These are phyloP conservation scores for Idaea biselata DNA, from an alignment of 2,888 invertebrate genomes.

Conservation along the genomic window DNA sequence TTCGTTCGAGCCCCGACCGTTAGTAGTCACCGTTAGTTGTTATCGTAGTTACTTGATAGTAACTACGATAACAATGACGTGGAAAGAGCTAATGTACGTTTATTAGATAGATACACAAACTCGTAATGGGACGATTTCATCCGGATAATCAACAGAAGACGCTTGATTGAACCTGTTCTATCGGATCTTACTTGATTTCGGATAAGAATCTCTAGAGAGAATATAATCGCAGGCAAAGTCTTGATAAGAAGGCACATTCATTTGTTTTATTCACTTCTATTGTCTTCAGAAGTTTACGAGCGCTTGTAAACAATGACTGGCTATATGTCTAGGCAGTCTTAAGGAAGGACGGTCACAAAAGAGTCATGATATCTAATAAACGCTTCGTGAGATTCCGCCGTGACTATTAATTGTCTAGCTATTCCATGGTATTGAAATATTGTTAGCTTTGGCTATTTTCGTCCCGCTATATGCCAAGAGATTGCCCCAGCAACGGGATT, in stretches of 20 bases:
- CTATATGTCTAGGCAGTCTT: neutral
- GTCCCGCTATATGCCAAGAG: no score
- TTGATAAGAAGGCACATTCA: neutral
- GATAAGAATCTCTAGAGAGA: neutral
- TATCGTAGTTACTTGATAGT: neutral
- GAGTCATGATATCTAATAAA: no score
- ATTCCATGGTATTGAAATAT: no score
- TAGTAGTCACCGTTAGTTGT: conserved; percentile 33
- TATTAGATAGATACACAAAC: neutral
- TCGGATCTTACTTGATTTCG: neutral
- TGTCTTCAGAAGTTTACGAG: neutral
- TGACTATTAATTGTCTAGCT: no score
- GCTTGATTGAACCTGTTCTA: neutral
- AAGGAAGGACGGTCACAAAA: no score
- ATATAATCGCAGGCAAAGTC: neutral
- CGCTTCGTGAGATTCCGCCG: no score
- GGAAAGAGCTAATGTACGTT: neutral
- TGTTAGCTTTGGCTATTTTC: no score
- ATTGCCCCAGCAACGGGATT: no score
- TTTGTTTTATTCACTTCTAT: neutral
- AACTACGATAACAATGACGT: neutral
- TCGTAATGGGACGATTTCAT: neutral
- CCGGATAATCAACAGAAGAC: neutral
- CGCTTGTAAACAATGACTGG: neutral
- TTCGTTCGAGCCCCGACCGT: conserved; percentile 51